Percentiles rank a stretch among this genome's conserved stretches.
Evolutionary conservation across 2,797 vertebrate species (phyloP).

Genomic region (Darevskia nairensis): DNA sequence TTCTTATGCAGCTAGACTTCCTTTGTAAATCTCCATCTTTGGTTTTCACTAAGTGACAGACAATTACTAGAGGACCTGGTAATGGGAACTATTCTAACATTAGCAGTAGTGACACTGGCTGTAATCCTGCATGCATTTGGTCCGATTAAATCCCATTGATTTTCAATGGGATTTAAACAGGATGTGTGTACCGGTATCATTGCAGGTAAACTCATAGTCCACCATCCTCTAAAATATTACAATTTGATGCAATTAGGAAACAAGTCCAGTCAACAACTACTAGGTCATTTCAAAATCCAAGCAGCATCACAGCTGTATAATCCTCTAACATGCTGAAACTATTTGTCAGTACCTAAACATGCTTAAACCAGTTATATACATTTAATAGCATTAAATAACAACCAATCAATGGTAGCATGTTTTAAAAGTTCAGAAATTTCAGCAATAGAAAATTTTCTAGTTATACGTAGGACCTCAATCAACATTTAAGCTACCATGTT

Average conservation of each 20-base stretch:
- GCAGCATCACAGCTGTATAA: background rate
- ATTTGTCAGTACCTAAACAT: background rate
- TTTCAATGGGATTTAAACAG: background rate
- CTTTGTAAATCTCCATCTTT: background rate
- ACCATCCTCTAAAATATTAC: background rate
- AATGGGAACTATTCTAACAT: background rate
- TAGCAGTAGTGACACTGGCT: background rate
- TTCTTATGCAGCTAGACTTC: background rate
- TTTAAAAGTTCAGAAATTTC: background rate
- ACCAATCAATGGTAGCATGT: background rate
- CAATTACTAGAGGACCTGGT: background rate
- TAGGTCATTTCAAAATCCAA: background rate
- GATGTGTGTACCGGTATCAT: background rate
- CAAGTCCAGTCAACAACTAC: background rate
- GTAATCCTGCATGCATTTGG: background rate
- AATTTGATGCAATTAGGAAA: background rate
- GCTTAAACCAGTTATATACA: background rate
- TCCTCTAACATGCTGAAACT: background rate
- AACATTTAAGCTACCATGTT: background rate
- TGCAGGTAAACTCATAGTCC: background rate
- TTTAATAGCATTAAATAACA: background rate
- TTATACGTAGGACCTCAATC: background rate
- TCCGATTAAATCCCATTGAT: background rate
- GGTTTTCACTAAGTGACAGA: background rate
- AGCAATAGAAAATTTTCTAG: background rate